Base-by-base conservation (phyloP, 1,140 invertebrate genomes). In the Drosophila rhopaloa region DNA sequence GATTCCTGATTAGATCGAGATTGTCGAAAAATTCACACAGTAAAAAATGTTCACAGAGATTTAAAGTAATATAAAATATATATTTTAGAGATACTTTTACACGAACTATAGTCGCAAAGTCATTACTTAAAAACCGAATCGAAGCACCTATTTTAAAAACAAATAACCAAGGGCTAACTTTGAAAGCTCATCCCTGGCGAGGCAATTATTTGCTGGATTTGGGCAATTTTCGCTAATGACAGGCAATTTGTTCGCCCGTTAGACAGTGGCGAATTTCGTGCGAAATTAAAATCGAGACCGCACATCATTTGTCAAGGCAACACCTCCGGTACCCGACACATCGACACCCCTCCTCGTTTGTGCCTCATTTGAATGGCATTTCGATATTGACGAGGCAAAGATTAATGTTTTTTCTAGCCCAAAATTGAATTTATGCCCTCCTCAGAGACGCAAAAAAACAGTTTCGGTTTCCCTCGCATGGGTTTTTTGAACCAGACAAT, bases 251-350 rank as follows among this genome's bases (percentile, higher is more conserved):
- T 62, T 75, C 71, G 76, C 16, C 32, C 43, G 56, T 59, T 77
- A 72, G 48, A 56, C 50, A 68, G 50, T 78, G 41, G 55, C 62
- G 29, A 56, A 57, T 74, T 55, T 41, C 53, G 41, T 56, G 80
- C 76, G 48, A 83, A 83, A 84, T 83, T 84, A 67, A 79, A 83
- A 61, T 38, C 57, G 50, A 58, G 44, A 13, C 44, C 29, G 59
- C 35, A 43, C 50, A 84, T 83, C 81, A 83, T 83, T 83, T 83
- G 72, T 83, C 81, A 83, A 75, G 68, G 80, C 62, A 72, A 71
- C 66, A 75, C 62, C 76, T 79, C 58, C 41, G 27, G 29, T n/a
- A 8, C 29, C 35, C 44, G 29, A 19, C 27, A 19, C 47, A 14
- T 11, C 50, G 11, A 29, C 43, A 14, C 43, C 44, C 65, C 63